Evolutionary conservation across 2,888 invertebrate genomes (phyloP), one percentile per base, ranked within the genome.

Genomic region (Eupithecia tripunctaria): DNA sequence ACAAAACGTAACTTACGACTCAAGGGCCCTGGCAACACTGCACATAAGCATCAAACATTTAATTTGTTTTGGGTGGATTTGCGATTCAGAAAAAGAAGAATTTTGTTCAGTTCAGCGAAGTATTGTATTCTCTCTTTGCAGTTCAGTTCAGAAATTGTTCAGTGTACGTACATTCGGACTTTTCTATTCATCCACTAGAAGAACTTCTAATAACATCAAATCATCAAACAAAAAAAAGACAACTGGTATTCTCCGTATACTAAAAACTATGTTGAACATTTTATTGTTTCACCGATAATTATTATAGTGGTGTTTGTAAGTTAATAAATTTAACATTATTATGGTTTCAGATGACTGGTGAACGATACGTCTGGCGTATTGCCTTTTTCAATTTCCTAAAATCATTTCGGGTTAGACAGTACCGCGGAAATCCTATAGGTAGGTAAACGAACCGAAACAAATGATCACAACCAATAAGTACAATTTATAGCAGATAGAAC

Each of bases 331-430:
- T 51, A 43, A 7, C 32, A 5, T 0, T 51, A 12, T 21, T 60
- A 29, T 60, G 27, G 7, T 64, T 87, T 80, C 82, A 91, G 90
- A 94, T 94, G 94, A 80, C 91, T 70, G 86, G 91, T 12, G 86
- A 87, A 84, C 84, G 94, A 73, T 77, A 87, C 75, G 82, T 94
- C 15, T 93, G 88, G 88, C 85, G 88, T 59, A 95, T 95, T 74
- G 94, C 96, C 14, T 87, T 96, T 25, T 94, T 89, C 77, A 96
- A 96, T 85, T 96, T 97, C 80, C 84, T 96, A 2, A 95, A 96
- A 75, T 96, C 97, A 0, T 80, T 97, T 1, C 93, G 87, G 80
- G 93, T 93, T 6, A 86, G 88, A 36, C 91, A 85, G 76, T 86
- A 90, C 47, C 80, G 65, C 66, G 93, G 92, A 67, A 91, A 91